Evolutionary conservation across 1,140 invertebrate species (phyloP).

Genomic region (Zaprionus inermis): DNA sequence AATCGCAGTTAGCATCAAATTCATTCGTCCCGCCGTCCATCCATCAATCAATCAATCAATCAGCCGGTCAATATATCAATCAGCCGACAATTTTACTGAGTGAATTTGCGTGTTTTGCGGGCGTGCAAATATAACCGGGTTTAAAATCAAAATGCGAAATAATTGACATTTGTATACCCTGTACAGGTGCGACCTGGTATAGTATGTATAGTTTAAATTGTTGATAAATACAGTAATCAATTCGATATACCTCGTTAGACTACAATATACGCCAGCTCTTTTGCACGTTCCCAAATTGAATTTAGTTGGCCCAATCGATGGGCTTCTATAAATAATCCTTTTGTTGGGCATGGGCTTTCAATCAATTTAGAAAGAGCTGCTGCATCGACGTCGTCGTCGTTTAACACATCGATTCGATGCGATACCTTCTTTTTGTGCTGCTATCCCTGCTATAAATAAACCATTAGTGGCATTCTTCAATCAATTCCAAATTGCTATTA

Average conservation of each 20-base stretch:
- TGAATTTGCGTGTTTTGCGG: slow-evolving; percentile 69
- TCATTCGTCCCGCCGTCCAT: slow-evolving; percentile 3
- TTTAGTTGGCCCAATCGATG: slow-evolving; percentile 2
- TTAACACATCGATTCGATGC: background rate
- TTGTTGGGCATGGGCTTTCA: slow-evolving; percentile 16
- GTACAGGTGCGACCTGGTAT: background rate
- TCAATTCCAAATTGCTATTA: slow-evolving; percentile 27
- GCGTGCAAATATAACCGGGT: slow-evolving; percentile 14
- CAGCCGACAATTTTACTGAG: slow-evolving; percentile 55
- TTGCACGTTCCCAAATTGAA: background rate
- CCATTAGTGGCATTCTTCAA: slow-evolving; percentile 17
- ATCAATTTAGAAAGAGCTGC: slow-evolving; percentile 16
- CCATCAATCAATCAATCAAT: slow-evolving; percentile 55
- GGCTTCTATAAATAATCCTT: slow-evolving; percentile 14
- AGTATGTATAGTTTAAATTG: background rate
- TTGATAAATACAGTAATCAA: background rate
- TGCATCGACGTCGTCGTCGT: background rate
- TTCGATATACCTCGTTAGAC: background rate
- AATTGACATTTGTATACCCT: slow-evolving; percentile 8
- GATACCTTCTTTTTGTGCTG: background rate
- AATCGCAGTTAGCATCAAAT: slow-evolving; percentile 28
- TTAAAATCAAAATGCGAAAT: slow-evolving; percentile 3
- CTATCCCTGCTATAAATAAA: background rate
- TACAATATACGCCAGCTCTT: background rate
- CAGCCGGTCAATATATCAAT: slow-evolving; percentile 44